These are phyloP conservation scores for Danio albolineatus DNA, from an alignment of 2,797 vertebrate genomes.

Conservation along the genomic window DNA sequence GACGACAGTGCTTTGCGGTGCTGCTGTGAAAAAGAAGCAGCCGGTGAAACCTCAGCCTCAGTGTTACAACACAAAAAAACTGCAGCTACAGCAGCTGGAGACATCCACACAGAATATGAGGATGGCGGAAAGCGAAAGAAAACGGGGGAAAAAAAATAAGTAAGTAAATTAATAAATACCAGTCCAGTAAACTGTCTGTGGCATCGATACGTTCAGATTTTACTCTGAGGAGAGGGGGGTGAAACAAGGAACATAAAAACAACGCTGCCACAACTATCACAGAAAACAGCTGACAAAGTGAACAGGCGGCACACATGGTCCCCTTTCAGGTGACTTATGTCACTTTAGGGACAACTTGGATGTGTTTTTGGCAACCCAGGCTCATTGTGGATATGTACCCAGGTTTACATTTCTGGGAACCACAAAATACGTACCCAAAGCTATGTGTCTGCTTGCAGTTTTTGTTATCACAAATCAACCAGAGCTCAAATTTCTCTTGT, in stretches of 20 bases:
- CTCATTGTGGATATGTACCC: no score
- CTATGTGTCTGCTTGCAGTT: no score
- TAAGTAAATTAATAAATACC: constrained; percentile 63
- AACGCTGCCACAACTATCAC: constrained; percentile 41
- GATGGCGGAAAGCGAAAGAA: constrained; percentile 6
- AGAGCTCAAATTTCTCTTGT: no score
- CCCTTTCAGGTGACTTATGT: background rate
- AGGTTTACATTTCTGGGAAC: no score
- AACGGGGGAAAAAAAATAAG: constrained; percentile 19
- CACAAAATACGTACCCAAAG: no score
- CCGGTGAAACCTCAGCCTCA: constrained; percentile 37
- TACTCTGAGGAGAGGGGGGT: constrained; percentile 61
- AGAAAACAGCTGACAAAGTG: constrained; percentile 14
- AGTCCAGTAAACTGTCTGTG: constrained; percentile 58
- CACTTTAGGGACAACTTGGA: background rate
- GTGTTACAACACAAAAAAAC: constrained; percentile 36
- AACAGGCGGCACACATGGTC: background rate
- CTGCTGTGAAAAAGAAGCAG: constrained; percentile 37
- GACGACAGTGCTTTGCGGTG: constrained; percentile 39
- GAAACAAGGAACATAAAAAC: constrained; percentile 58
- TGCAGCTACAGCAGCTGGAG: constrained; percentile 17
- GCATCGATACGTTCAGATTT: constrained; percentile 59
- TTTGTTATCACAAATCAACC: no score
- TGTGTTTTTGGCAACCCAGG: no score
- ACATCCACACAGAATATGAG: constrained; percentile 14